Base-by-base conservation (phyloP, 92 coral and sea anemone genomes). In the Zoanthus sansibaricus region DNA sequence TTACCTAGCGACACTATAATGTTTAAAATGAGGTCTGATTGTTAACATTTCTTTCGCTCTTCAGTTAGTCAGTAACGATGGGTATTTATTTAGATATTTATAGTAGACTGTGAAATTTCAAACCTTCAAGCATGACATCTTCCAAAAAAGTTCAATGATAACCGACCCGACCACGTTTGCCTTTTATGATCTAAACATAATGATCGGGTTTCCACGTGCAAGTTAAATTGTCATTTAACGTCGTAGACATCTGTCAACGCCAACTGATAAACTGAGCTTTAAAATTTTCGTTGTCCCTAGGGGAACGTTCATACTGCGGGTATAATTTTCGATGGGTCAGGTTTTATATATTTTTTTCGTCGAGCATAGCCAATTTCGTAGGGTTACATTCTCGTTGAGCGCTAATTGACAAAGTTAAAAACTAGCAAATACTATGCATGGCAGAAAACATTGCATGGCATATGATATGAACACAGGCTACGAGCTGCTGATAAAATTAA, bases 301-400 rank as follows among this genome's bases (percentile, higher is more conserved):
- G 68, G 68, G 68, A 59, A 59, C 68, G 68, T 59, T 59, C 68
- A 59, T 59, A 1, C 68, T 59, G 68, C 3, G 68, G 68, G 68
- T 59, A 59, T 59, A 59, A n/a, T 59, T 59, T 16, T 59, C 68
- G 68, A 59, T 59, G 21, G 68, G 20, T 59, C 68, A 59, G 68
- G 68, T 59, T 59, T 59, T 15, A 3, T 59, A 59, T 59, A 59
- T 56, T 59, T 59, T 59, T 59, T 59, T 59, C 68, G 68, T 59
- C 68, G 68, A 59, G 20, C 20, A 59, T 59, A 59, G 68, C 20
- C 21, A 59, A 59, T 59, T 59, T 14, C 68, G 67, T 13, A 59
- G 16, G 67, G 20, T 59, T 59, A 59, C 17, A 59, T 1, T 59
- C 67, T 13, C 6, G 20, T 59, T 59, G 20, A 1, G 20, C 20